Conservation (phyloP, 2,888 invertebrate species). For the Rhamphomyia laevipes region DNA sequence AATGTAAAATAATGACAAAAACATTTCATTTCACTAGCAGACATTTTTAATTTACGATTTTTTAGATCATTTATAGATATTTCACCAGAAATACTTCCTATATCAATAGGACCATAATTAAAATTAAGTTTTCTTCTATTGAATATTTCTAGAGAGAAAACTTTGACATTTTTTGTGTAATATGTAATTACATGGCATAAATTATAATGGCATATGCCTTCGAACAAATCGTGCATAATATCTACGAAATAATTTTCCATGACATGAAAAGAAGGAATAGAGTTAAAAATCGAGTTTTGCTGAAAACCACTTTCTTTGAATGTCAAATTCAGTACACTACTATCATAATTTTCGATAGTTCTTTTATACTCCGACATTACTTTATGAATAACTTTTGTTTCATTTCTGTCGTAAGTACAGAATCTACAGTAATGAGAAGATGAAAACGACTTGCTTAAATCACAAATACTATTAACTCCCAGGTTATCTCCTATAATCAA, state of each 20-base stretch:
- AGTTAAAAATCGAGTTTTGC: conserved; percentile 8
- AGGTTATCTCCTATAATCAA: conserved; percentile 11
- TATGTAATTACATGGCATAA: conserved; percentile 3
- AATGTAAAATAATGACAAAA: conserved; percentile 10
- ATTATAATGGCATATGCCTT: conserved; percentile 10
- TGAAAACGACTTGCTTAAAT: conserved; percentile 9
- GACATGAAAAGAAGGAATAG: no score
- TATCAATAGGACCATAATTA: conserved; percentile 7
- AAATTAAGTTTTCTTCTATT: conserved; percentile 9
- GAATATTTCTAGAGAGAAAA: conserved; percentile 6
- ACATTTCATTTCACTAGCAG: conserved; percentile 8
- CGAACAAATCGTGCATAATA: conserved; percentile 10
- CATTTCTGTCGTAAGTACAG: conserved; percentile 3
- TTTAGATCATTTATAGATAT: conserved; percentile 3
- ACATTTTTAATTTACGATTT: conserved; percentile 9
- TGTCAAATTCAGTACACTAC: neutral
- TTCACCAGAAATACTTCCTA: conserved; percentile 8
- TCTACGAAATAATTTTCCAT: conserved; percentile 5
- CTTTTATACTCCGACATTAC: neutral
- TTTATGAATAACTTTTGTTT: neutral
- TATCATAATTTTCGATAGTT: neutral
- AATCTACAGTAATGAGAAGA: conserved; percentile 9
- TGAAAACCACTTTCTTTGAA: conserved; percentile 6
- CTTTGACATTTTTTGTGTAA: conserved; percentile 3
- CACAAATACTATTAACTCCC: conserved; percentile 8